These are phyloP conservation scores for Staurois parvus DNA, from an alignment of 2,797 vertebrate genomes.

Conservation along the genomic window DNA sequence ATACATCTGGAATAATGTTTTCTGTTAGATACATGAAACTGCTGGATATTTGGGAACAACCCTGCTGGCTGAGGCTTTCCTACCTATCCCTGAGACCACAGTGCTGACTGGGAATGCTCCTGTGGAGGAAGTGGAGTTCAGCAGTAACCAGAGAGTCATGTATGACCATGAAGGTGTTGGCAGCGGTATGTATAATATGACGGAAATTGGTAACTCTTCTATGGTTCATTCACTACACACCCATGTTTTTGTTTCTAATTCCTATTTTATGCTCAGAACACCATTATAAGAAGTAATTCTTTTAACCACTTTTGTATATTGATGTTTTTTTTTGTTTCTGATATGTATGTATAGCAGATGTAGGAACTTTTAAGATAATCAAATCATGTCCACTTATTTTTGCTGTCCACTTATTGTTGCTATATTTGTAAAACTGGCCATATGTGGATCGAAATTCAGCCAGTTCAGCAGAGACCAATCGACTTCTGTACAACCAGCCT, in stretches of 20 bases:
- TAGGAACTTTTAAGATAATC: no score
- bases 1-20: no score
- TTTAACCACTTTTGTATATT: no score
- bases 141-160: constrained; percentile 88
- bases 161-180: constrained; percentile 95
- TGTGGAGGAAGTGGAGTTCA: constrained; percentile 91
- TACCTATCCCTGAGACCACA: constrained; percentile 89
- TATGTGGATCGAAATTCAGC: no score
- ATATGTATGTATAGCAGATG: no score
- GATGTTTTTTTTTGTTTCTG: no score
- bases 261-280: background rate
- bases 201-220: no score
- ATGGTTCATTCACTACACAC: background rate
- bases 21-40: constrained; percentile 87
- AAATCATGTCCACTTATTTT: no score
- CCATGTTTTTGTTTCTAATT: background rate
- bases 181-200: constrained; percentile 80
- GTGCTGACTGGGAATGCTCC: constrained; percentile 80
- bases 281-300: background rate
- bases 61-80: constrained; percentile 86
- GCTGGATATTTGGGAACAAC: constrained; percentile 75
- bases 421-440: no score
- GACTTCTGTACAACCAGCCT: no score
- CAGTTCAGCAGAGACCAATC: no score
- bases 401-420: no score